phyloP scores from a whole-genome alignment of 2,797 vertebrate genomes.

The Falco peregrinus region DNA sequence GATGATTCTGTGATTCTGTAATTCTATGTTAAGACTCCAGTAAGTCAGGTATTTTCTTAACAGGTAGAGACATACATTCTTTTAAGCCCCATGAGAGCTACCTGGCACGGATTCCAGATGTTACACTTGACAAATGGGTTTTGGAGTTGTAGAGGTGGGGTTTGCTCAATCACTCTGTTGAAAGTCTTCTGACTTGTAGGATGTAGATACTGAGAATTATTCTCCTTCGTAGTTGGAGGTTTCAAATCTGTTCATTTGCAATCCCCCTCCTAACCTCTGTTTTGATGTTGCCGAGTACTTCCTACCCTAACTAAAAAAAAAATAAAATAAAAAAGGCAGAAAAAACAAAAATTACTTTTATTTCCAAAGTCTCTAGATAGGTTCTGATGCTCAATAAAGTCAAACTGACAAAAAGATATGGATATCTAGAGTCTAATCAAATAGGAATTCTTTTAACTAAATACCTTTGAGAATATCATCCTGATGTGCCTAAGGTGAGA shows the following conservation, averaged over 20 bases:
- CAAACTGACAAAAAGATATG: neutral
- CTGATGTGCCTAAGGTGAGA: neutral
- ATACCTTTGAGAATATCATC: neutral
- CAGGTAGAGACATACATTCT: neutral
- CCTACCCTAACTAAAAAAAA: neutral
- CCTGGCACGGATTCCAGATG: neutral
- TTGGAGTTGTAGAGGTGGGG: neutral
- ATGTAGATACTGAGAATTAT: neutral
- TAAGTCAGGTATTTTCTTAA: neutral
- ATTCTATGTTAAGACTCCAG: neutral
- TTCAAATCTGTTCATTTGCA: neutral
- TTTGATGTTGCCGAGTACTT: neutral
- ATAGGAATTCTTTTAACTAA: neutral
- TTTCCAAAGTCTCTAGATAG: neutral
- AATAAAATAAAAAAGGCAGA: neutral
- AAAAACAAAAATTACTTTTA: neutral
- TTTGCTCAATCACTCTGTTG: neutral
- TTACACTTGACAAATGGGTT: neutral
- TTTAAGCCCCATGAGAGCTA: neutral
- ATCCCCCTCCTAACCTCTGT: neutral
- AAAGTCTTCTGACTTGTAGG: neutral
- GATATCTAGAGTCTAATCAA: neutral
- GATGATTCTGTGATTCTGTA: no score
- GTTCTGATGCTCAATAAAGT: neutral
- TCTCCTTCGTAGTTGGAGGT: neutral